Base-by-base conservation (phyloP, 2,888 invertebrate species). In the Hermodice carunculata region DNA sequence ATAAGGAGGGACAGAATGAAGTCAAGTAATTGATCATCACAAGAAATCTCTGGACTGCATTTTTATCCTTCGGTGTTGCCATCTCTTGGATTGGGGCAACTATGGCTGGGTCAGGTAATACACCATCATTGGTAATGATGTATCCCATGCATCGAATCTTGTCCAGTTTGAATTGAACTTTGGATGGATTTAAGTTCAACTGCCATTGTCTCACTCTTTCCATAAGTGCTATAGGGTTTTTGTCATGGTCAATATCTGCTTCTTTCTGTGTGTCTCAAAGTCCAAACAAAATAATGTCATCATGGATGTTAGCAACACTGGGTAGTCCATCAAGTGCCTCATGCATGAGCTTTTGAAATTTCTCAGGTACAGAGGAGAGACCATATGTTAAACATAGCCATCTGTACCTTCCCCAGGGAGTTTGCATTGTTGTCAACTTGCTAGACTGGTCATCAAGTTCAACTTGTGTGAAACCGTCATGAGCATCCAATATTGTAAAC, bases 1-100 rank as follows among this genome's bases (percentile, higher is more conserved):
- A 40, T 4, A 63, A 54, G n/a, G 53, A 42, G 3, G 51, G 58
- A 17, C 24, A 32, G 31, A 40, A 63, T 11, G 29, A 8, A 14
- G 24, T 40, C 3, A 63, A 58, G 28, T 63, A 58, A 51, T 63
- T 58, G 14, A 26, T 29, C 58, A 63, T 63, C 8, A 57, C 57
- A 49, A 40, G 28, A 32, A 63, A 63, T 22, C 49, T 44, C 19
- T 34, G 56, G 14, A 56, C 31, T 29, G 42, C 42, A 43, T 43
- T 8, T 24, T 57, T 43, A 26, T 46, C 46, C 6, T 46, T 5
- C 14, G 58, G 58, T 6, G 48, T 19, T 14, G 63, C 57, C 51
- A 63, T 58, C 24, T 63, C 51, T n/a, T 40, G 48, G 14, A 58
- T 40, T 8, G 58, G 57, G 48, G 14, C 26, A 3, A 58, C 42